Evolutionary conservation across 2,888 invertebrate species (phyloP).

Genomic region (Cephalotes varians): DNA sequence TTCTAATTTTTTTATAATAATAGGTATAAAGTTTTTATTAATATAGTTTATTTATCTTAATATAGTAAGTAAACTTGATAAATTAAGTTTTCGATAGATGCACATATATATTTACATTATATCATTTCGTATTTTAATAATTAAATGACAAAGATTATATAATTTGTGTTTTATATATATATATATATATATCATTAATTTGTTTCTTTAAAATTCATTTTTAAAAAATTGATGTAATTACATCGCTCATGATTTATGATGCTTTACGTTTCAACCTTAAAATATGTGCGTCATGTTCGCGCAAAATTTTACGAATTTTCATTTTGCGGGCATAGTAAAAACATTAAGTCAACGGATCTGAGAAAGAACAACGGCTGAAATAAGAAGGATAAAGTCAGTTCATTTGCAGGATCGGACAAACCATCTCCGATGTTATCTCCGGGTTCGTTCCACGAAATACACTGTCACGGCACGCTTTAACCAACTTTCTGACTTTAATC

Average conservation of each 20-base stretch:
- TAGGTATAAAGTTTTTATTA: too few species aligned
- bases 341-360: conserved; percentile 39
- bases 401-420: conserved; percentile 72
- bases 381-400: conserved; percentile 59
- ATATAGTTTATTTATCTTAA: too few species aligned
- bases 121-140: background rate
- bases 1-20: too few species aligned
- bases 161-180: background rate
- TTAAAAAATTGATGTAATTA: background rate
- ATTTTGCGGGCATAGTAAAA: conserved; percentile 35
- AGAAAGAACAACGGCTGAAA: conserved; percentile 59
- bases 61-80: too few species aligned
- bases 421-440: conserved; percentile 62
- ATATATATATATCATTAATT: too few species aligned
- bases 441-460: conserved; percentile 27
- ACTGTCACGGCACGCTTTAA: conserved; percentile 66
- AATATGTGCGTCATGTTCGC: background rate
- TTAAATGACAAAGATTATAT: background rate
- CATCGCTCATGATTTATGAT: background rate
- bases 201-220: background rate
- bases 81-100: too few species aligned
- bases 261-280: background rate
- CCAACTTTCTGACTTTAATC: conserved; percentile 72
- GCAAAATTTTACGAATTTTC: conserved; percentile 14
- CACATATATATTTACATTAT: too few species aligned